Percentiles rank a stretch among this genome's conserved stretches.
Conservation (phyloP, 2,888 invertebrate genomes). For the Clivina fossor region DNA sequence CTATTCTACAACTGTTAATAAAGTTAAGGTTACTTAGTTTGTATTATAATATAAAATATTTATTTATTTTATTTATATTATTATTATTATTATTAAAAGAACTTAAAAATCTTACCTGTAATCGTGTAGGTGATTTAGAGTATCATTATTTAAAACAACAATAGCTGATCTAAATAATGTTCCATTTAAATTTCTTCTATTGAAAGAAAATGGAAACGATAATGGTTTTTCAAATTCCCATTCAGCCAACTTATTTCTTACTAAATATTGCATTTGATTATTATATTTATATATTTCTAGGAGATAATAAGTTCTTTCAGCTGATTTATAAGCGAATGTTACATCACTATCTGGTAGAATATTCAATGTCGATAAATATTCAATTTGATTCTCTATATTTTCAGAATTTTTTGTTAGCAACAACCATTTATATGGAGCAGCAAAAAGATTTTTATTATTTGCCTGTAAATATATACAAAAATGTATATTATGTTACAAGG, state of each 20-base stretch:
- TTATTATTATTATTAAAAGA: too few relatives aligned
- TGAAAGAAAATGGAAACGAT: neutral
- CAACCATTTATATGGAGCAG: conserved; percentile 1
- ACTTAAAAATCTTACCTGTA: too few relatives aligned
- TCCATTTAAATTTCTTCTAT: too few relatives aligned
- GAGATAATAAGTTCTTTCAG: neutral
- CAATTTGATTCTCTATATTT: neutral
- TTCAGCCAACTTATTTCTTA: neutral
- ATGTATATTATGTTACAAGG: too few relatives aligned
- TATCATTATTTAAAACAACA: conserved; percentile 3
- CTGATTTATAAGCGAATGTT: neutral
- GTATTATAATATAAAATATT: too few relatives aligned
- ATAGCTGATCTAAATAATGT: conserved; percentile 1
- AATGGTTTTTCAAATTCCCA: neutral
- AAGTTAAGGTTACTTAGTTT: too few relatives aligned
- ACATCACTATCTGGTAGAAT: neutral
- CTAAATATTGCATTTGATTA: neutral
- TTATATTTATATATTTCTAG: neutral
- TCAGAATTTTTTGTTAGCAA: neutral
- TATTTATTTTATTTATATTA: too few relatives aligned
- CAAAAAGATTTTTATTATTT: neutral
- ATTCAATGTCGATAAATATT: conserved; percentile 6
- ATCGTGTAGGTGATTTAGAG: conserved; percentile 5
- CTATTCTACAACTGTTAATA: too few relatives aligned
- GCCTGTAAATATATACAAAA: neutral